phyloP scores from a whole-genome alignment of 2,797 vertebrate genomes.

The Galago senegalensis region DNA sequence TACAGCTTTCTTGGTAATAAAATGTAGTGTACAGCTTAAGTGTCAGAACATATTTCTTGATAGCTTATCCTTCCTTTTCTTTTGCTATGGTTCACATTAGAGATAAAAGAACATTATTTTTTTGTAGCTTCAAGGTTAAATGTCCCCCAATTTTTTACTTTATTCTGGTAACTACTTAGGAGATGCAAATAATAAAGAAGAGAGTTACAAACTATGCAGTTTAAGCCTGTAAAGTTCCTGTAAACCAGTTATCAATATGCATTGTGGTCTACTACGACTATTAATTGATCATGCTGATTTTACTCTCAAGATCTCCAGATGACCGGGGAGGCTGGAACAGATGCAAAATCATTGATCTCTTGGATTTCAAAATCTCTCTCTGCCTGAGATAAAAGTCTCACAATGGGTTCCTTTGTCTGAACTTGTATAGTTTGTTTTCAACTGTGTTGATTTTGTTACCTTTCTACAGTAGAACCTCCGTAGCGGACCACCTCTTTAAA shows the following conservation, averaged over 20 bases:
- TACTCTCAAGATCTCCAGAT: not conserved
- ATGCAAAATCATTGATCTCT: not conserved
- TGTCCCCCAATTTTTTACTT: conserved; percentile 20
- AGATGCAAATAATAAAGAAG: not conserved
- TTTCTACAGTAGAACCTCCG: not conserved
- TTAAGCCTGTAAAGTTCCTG: not conserved
- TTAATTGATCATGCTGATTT: conserved; percentile 14
- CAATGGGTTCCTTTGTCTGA: not conserved
- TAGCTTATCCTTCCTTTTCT: not conserved
- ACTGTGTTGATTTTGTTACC: not conserved
- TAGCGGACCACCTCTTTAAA: too few relatives aligned
- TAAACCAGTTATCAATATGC: not conserved
- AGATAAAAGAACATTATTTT: not conserved
- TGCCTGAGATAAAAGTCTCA: not conserved
- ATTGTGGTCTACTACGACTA: not conserved
- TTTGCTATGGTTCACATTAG: not conserved
- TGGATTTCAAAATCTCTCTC: not conserved
- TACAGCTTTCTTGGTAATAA: not conserved
- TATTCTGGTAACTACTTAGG: not conserved
- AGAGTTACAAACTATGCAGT: not conserved
- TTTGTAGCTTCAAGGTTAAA: not conserved
- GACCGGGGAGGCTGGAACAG: too few relatives aligned
- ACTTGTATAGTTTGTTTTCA: not conserved
- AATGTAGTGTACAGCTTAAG: not conserved
- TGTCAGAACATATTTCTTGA: not conserved